These are phyloP conservation scores for Heteropelma amictum DNA, from an alignment of 2,888 invertebrate species.

Conservation along the genomic window DNA sequence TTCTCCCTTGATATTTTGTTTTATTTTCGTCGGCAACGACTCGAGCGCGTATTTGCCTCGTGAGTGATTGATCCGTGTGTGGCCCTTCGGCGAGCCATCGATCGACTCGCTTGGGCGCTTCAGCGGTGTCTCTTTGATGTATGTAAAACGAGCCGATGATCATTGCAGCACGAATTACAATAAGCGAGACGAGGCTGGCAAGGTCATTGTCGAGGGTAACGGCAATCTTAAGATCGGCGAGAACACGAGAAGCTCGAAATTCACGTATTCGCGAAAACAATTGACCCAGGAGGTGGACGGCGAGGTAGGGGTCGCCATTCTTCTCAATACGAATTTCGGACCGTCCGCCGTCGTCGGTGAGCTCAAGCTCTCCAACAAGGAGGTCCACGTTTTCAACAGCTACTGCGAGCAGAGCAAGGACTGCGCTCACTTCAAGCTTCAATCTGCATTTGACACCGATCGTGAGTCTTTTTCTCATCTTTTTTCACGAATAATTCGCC, in stretches of 20 bases:
- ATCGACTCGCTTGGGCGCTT: slow-evolving; percentile 35
- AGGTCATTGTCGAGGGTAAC: slow-evolving; percentile 86
- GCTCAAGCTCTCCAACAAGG: slow-evolving; percentile 85
- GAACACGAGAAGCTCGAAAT: slow-evolving; percentile 84
- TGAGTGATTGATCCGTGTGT: neutral
- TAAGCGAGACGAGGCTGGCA: slow-evolving; percentile 84
- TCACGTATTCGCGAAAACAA: slow-evolving; percentile 85
- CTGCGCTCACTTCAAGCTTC: slow-evolving; percentile 86
- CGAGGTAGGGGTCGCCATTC: slow-evolving; percentile 84
- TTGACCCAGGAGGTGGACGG: slow-evolving; percentile 81
- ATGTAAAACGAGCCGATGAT: slow-evolving; percentile 48
- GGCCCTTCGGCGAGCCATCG: neutral
- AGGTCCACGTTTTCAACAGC: slow-evolving; percentile 84
- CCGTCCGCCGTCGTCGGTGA: slow-evolving; percentile 85
- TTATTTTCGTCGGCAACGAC: neutral
- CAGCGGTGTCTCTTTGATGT: slow-evolving; percentile 45
- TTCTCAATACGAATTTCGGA: slow-evolving; percentile 85
- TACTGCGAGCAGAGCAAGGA: slow-evolving; percentile 90
- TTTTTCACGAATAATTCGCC: neutral
- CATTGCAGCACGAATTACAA: slow-evolving; percentile 83
- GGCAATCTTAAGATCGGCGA: slow-evolving; percentile 86
- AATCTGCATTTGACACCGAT: slow-evolving; percentile 77
- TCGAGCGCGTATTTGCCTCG: neutral
- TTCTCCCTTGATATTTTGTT: too few species aligned
- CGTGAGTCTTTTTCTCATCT: slow-evolving; percentile 60